phyloP scores from a whole-genome alignment of 2,113 vertebrate species.

The Trachemys scripta region DNA sequence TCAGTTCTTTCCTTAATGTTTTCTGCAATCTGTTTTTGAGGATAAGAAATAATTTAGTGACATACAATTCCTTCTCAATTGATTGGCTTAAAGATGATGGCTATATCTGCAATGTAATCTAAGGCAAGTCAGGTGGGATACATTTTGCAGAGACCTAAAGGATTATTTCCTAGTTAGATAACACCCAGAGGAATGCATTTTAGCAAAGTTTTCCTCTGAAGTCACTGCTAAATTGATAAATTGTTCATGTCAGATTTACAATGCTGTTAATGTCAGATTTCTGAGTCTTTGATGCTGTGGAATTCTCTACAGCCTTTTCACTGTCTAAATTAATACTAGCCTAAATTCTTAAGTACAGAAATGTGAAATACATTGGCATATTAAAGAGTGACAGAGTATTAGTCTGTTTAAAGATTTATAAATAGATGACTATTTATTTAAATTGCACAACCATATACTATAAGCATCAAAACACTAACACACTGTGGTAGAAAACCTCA shows the following conservation, averaged over 20 bases:
- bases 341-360: conserved; percentile 11
- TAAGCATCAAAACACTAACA: conserved; percentile 24
- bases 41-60: conserved; percentile 39
- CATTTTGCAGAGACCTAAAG: conserved; percentile 44
- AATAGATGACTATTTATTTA: conserved; percentile 50
- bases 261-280: conserved; percentile 58
- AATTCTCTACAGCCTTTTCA: conserved; percentile 45
- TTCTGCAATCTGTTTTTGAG: not conserved
- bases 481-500: conserved; percentile 6
- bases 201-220: conserved; percentile 61
- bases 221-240: conserved; percentile 65
- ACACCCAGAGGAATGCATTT: conserved; percentile 48
- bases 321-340: conserved; percentile 35
- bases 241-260: conserved; percentile 64
- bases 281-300: conserved; percentile 47
- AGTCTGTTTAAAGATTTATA: conserved; percentile 62
- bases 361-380: not conserved
- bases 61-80: conserved; percentile 14
- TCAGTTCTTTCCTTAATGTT: not conserved
- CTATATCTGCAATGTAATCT: conserved; percentile 45
- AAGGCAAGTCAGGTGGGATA: not conserved
- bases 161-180: conserved; percentile 65
- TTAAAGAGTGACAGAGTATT: conserved; percentile 58
- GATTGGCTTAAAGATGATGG: conserved; percentile 34
- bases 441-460: not conserved